phyloP scores from a whole-genome alignment of 2,113 vertebrate species.

The Dolichotis patagonum region DNA sequence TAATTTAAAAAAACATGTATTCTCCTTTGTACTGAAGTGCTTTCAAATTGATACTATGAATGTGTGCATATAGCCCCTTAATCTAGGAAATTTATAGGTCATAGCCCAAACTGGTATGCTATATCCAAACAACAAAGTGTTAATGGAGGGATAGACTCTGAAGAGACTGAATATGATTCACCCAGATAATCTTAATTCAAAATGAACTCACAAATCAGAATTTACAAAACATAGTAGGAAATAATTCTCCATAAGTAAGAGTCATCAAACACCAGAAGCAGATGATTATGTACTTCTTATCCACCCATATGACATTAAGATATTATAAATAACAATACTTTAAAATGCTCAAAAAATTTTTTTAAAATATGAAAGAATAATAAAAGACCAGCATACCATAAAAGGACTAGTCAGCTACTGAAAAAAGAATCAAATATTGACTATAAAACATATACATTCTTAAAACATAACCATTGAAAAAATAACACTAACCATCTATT shows the following conservation, averaged over 20 bases:
- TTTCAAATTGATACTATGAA: slow-evolving; percentile 2
- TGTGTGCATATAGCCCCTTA: neutral
- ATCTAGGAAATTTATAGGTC: neutral
- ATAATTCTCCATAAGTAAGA: neutral
- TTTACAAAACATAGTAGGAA: neutral
- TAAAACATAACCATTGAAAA: neutral
- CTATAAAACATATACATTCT: neutral
- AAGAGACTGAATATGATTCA: neutral
- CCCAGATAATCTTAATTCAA: neutral
- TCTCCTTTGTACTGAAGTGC: neutral
- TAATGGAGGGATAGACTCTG: neutral
- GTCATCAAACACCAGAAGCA: neutral
- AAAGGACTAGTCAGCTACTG: neutral
- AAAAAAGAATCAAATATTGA: neutral
- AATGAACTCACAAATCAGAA: neutral
- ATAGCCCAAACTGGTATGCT: neutral
- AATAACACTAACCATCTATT: neutral
- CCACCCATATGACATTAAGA: neutral
- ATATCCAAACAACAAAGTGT: neutral
- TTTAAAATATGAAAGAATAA: neutral
- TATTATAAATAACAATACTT: neutral
- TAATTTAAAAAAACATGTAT: neutral
- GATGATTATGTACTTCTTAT: neutral
- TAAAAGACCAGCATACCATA: neutral
- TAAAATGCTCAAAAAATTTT: neutral